Conservation (phyloP, 2,888 invertebrate genomes). For the Panzeria rudis region DNA sequence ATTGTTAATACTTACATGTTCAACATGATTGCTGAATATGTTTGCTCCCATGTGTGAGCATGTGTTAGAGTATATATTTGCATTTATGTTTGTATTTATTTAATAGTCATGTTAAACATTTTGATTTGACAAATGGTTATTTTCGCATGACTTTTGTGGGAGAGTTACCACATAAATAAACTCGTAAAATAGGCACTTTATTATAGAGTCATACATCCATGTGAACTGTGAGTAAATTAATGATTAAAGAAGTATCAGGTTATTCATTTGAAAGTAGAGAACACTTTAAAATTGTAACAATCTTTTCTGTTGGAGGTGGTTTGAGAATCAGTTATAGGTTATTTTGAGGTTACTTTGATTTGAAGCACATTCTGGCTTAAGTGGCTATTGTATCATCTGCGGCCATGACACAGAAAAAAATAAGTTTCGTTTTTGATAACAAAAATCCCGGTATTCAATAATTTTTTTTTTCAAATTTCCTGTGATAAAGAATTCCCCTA, state of each 20-base stretch:
- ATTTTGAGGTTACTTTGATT: too few relatives aligned
- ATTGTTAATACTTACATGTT: slow-evolving; percentile 58
- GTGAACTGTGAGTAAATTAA: slow-evolving; percentile 24
- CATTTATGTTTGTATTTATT: slow-evolving; percentile 54
- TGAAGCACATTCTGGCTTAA: too few relatives aligned
- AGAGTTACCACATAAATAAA: slow-evolving; percentile 7
- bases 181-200: slow-evolving; percentile 30
- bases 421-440: too few relatives aligned
- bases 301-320: too few relatives aligned
- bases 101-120: slow-evolving; percentile 70
- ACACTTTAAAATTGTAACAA: too few relatives aligned
- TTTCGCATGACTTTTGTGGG: slow-evolving; percentile 57
- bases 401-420: too few relatives aligned
- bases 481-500: too few relatives aligned
- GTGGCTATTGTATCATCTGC: too few relatives aligned
- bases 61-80: slow-evolving; percentile 3
- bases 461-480: too few relatives aligned
- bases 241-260: not conserved
- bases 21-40: slow-evolving; percentile 61
- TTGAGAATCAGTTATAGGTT: too few relatives aligned
- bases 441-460: too few relatives aligned
- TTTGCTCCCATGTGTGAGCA: slow-evolving; percentile 46
- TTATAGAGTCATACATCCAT: not conserved
- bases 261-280: not conserved
- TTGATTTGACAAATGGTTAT: slow-evolving; percentile 67